Base-by-base conservation (phyloP, 2,888 invertebrate genomes). In the Coremacera marginata region DNA sequence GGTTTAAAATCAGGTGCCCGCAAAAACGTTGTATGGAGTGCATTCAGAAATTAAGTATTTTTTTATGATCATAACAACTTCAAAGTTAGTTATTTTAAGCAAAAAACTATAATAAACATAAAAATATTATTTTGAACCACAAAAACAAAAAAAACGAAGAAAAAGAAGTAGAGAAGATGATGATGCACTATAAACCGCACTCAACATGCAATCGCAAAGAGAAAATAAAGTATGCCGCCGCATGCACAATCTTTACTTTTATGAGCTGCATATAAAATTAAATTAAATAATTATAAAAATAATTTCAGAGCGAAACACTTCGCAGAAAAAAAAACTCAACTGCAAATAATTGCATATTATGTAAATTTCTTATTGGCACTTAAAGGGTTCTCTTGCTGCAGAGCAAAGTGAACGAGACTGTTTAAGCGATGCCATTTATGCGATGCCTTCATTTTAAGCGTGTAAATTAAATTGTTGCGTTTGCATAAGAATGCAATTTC, bases 251-350 rank as follows among this genome's bases (percentile, higher is more conserved):
- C 22, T 55, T n/a, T n/a, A 70, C 25, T 55, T 75, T 70, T 76
- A 52, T 19, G 63, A 52, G 34, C 51, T 16, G 63, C 51, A 70
- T 63, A 76, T 76, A 76, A 76, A 71, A 65, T 51, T 76, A 76
- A 76, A 76, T 76, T 62, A 76, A 76, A 76, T 76, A 76, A 76
- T 76, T 76, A 65, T 63, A 65, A 63, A 55, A 55, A 76, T 76
- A 70, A 70, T 76, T 71, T 52, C 44, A 34, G 51, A 31, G 70
- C 27, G 52, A 68, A n/a, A 57, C 9, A 75, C 31, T 37, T 22
- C 31, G 25, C 22, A 14, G 9, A 31, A 70, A 27, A 71, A 52
- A 55, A 67, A 62, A 37, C 65, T 27, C 74, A 74, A 74, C 67
- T 74, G 74, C 74, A 52, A 67, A 74, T 74, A 74, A 74, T 65